phyloP scores from a whole-genome alignment of 2,797 vertebrate species.

The Diglossa cyanea region DNA sequence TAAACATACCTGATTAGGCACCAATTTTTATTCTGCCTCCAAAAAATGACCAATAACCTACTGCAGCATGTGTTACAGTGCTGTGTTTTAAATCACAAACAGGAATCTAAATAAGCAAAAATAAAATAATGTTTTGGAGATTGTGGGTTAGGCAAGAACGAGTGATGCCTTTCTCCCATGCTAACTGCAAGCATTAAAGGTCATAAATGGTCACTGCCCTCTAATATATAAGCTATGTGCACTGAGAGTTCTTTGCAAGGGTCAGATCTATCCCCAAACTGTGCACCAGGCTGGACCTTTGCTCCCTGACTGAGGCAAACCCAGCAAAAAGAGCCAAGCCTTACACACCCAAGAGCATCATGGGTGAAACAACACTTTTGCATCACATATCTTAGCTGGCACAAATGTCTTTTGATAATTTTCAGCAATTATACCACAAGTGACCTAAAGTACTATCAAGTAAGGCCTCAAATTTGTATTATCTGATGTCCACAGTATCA shows the following conservation, averaged over 20 bases:
- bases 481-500: background rate
- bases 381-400: background rate
- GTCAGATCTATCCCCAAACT: background rate
- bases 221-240: accelerated
- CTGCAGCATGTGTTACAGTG: background rate
- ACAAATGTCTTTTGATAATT: background rate
- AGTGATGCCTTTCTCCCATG: background rate
- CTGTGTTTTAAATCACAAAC: background rate
- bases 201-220: background rate
- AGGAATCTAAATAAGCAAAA: background rate
- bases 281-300: background rate
- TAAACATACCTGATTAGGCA: background rate
- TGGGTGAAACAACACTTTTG: background rate
- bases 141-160: background rate
- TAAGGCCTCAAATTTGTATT: background rate
- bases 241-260: background rate
- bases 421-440: background rate
- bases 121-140: background rate
- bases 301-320: background rate
- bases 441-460: background rate
- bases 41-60: background rate
- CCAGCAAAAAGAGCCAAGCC: background rate
- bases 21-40: background rate
- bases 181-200: background rate
- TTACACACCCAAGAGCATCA: background rate